Conservation (phyloP, 2,113 vertebrate species). For the Siniperca chuatsi region DNA sequence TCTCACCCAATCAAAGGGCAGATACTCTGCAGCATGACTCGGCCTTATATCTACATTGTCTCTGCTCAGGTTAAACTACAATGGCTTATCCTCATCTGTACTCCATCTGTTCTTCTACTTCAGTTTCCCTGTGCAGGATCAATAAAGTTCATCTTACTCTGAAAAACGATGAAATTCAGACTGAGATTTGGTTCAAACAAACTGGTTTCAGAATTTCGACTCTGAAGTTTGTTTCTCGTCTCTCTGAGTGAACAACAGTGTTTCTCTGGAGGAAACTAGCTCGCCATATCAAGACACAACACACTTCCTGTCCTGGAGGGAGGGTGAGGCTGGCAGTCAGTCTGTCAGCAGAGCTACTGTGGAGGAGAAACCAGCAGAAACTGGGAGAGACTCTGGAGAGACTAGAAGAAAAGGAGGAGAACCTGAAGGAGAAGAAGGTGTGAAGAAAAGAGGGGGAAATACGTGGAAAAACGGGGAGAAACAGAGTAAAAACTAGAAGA, state of each 20-base stretch:
- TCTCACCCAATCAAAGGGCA: background rate
- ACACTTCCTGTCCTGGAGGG: constrained; percentile 60
- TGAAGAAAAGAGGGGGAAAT: background rate
- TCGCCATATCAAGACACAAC: constrained; percentile 59
- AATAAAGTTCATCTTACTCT: background rate
- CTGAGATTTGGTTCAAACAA: background rate
- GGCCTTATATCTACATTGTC: too few relatives aligned
- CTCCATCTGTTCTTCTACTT: too few relatives aligned
- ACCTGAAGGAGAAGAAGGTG: background rate
- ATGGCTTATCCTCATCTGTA: too few relatives aligned
- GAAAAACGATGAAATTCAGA: background rate
- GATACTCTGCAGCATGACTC: too few relatives aligned
- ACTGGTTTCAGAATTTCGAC: too few relatives aligned
- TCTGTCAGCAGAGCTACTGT: constrained; percentile 30
- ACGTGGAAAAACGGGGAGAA: background rate
- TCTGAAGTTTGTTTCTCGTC: background rate
- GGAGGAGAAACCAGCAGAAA: constrained; percentile 7
- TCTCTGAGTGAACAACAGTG: background rate
- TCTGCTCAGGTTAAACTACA: too few relatives aligned
- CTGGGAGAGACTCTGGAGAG: background rate
- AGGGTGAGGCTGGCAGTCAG: background rate
- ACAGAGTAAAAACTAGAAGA: background rate
- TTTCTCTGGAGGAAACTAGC: constrained; percentile 46
- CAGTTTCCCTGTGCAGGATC: background rate
- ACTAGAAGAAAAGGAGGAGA: background rate